phyloP scores from a whole-genome alignment of 2,113 vertebrate species.

The Entelurus aequoreus region DNA sequence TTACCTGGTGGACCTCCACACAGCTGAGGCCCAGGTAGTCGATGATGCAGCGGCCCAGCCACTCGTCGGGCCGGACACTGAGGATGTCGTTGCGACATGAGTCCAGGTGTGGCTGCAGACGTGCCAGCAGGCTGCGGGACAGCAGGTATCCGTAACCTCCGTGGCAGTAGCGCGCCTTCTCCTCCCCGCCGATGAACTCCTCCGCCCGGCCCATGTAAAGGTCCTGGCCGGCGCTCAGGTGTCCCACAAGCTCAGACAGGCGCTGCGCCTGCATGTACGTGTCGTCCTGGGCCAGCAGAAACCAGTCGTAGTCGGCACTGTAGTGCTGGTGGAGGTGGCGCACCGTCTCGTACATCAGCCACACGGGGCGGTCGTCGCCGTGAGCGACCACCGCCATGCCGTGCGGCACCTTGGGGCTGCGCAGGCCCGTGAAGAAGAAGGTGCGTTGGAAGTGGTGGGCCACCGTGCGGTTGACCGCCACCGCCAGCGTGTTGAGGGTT shows the following conservation, averaged over 20 bases:
- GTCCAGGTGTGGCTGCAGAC: conserved; percentile 83
- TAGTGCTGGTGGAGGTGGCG: conserved; percentile 86
- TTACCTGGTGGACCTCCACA: conserved; percentile 86
- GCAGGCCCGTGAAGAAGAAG: conserved; percentile 88
- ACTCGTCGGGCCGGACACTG: conserved; percentile 90
- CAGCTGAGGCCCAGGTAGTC: conserved; percentile 89
- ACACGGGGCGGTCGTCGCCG: conserved; percentile 90
- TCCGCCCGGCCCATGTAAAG: conserved; percentile 88
- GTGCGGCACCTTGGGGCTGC: conserved; percentile 81
- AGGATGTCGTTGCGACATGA: conserved; percentile 94
- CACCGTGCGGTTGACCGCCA: conserved; percentile 92
- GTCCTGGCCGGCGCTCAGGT: conserved; percentile 87
- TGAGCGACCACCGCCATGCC: conserved; percentile 91
- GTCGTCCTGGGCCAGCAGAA: conserved; percentile 92
- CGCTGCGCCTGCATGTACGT: conserved; percentile 86
- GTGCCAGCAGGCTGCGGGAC: conserved; percentile 86
- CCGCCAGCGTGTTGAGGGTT: conserved; percentile 83
- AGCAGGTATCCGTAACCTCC: conserved; percentile 93
- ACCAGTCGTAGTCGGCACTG: conserved; percentile 92
- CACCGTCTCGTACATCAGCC: conserved; percentile 96
- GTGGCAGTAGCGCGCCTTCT: conserved; percentile 87
- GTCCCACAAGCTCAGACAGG: conserved; percentile 79
- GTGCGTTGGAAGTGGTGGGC: conserved; percentile 87
- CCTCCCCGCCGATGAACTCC: conserved; percentile 91
- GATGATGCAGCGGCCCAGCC: conserved; percentile 95